phyloP scores from a whole-genome alignment of 2,797 vertebrate species.

The Microctenopoma stevenorrisi region DNA sequence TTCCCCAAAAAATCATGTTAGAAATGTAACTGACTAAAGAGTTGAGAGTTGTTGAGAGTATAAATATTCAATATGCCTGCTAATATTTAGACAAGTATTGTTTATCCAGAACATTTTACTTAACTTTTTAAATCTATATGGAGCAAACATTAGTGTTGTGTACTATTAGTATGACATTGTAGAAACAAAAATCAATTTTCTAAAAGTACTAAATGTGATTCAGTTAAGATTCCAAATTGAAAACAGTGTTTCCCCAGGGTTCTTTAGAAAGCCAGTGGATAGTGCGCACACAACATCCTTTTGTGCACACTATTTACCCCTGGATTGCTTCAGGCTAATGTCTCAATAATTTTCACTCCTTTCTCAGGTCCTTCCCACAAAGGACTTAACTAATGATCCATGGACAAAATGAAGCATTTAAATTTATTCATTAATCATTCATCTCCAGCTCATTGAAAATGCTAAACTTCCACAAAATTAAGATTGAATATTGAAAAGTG shows the following conservation, averaged over 20 bases:
- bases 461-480: constrained; percentile 99
- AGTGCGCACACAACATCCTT: constrained; percentile 86
- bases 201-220: constrained; percentile 80
- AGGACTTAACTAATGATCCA: constrained; percentile 99
- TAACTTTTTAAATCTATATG: constrained; percentile 44
- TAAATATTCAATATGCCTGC: neutral
- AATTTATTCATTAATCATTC: constrained; percentile 99
- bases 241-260: constrained; percentile 85
- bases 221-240: constrained; percentile 83
- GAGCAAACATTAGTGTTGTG: constrained; percentile 43
- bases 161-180: constrained; percentile 59
- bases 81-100: neutral
- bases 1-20: too few species aligned
- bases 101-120: constrained; percentile 14
- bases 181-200: constrained; percentile 79
- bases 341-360: constrained; percentile 99
- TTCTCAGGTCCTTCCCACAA: constrained; percentile 99
- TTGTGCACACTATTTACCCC: constrained; percentile 99
- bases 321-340: constrained; percentile 99
- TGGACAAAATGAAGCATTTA: constrained; percentile 99
- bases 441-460: constrained; percentile 99
- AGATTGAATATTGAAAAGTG: constrained; percentile 99
- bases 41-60: neutral
- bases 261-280: constrained; percentile 85
- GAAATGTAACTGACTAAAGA: too few species aligned